A percentile compares a stretch with the other conserved stretches of the same genome.
These are phyloP conservation scores for Alentia gelatinosa DNA, from an alignment of 2,888 invertebrate genomes.

Conservation along the genomic window DNA sequence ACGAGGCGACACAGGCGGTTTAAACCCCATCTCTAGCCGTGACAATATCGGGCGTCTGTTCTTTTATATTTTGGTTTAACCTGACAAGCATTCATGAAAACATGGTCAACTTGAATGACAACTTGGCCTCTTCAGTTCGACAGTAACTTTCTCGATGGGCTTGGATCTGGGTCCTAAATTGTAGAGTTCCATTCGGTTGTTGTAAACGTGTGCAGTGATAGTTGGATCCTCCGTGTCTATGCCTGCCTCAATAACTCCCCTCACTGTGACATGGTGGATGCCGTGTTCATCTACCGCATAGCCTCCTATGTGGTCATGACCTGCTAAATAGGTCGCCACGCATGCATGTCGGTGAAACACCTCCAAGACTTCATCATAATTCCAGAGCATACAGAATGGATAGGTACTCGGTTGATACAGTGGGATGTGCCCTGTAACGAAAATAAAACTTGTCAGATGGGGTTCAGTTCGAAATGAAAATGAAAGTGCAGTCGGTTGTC, in stretches of 20 bases:
- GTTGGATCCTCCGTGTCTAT: background rate
- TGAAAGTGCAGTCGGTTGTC: background rate
- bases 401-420: slow-evolving; percentile 69
- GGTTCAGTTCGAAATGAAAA: background rate
- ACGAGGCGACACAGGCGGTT: too few species aligned
- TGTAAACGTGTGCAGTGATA: slow-evolving; percentile 7
- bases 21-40: too few species aligned
- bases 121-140: too few species aligned
- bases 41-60: too few species aligned
- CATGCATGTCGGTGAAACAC: slow-evolving; percentile 73
- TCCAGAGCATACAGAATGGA: slow-evolving; percentile 76
- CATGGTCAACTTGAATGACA: too few species aligned
- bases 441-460: background rate
- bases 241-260: slow-evolving; percentile 65
- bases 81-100: too few species aligned
- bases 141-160: background rate
- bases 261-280: slow-evolving; percentile 77
- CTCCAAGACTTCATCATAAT: slow-evolving; percentile 75
- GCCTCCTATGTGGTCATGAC: slow-evolving; percentile 79
- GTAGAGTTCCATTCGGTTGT: background rate
- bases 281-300: slow-evolving; percentile 74
- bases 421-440: slow-evolving; percentile 75
- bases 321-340: slow-evolving; percentile 78
- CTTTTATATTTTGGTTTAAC: too few species aligned
- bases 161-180: background rate